phyloP scores from a whole-genome alignment of 2,888 invertebrate genomes.

The Hypolimnas misippus region DNA sequence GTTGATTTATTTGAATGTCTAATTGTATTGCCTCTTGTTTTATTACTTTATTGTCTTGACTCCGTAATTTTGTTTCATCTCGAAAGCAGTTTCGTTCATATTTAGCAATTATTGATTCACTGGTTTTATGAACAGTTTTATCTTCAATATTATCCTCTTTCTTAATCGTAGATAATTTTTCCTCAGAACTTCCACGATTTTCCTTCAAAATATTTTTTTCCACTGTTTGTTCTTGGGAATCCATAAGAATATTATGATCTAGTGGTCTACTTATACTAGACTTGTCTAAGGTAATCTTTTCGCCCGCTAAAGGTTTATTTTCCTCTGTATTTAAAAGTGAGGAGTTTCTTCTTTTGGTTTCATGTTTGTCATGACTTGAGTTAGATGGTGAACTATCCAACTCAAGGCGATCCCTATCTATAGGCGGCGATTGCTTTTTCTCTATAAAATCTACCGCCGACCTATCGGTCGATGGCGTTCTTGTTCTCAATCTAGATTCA shows the following conservation, averaged over 20 bases:
- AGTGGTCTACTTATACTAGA: slow-evolving; percentile 31
- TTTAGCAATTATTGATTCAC: slow-evolving; percentile 31
- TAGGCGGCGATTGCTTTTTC: slow-evolving; percentile 49
- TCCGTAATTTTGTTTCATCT: slow-evolving; percentile 29
- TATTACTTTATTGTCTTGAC: slow-evolving; percentile 33
- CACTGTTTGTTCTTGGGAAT: slow-evolving; percentile 25
- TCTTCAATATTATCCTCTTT: slow-evolving; percentile 36
- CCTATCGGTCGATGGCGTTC: slow-evolving; percentile 67
- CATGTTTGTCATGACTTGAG: slow-evolving; percentile 59
- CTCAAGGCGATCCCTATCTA: slow-evolving; percentile 47
- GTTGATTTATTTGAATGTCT: slow-evolving; percentile 30
- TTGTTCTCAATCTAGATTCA: slow-evolving; percentile 81
- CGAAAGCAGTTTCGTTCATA: slow-evolving; percentile 39
- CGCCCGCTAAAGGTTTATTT: slow-evolving; percentile 46
- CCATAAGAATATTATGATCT: slow-evolving; percentile 30
- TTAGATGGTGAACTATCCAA: no score
- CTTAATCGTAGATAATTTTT: slow-evolving; percentile 30
- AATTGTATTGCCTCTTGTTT: slow-evolving; percentile 36
- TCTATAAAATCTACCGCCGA: slow-evolving; percentile 50
- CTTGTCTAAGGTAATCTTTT: slow-evolving; percentile 39
- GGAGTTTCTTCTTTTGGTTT: slow-evolving; percentile 45
- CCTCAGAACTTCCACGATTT: slow-evolving; percentile 27
- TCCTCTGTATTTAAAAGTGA: slow-evolving; percentile 42
- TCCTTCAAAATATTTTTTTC: slow-evolving; percentile 33
- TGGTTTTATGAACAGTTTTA: slow-evolving; percentile 31